These are phyloP conservation scores for Muraenolepis orangiensis DNA, from an alignment of 2,797 vertebrate genomes.

Conservation along the genomic window DNA sequence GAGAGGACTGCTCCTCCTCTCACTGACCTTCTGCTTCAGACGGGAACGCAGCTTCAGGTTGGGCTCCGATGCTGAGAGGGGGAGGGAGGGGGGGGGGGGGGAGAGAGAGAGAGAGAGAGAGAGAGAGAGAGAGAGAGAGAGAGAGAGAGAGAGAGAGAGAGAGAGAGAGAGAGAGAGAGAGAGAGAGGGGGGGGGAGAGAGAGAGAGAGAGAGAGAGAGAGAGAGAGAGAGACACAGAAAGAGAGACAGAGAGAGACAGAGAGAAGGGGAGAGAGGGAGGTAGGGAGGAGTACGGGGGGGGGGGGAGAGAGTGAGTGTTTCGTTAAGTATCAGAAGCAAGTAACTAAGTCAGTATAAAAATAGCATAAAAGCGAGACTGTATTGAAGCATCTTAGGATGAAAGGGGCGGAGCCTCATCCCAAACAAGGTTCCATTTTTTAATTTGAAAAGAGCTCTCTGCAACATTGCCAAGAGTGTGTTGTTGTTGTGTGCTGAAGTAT, in stretches of 20 bases:
- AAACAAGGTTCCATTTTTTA: background rate
- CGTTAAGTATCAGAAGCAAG: no score
- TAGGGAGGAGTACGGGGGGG: background rate
- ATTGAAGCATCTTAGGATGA: background rate
- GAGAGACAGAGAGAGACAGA: background rate
- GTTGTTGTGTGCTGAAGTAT: no score
- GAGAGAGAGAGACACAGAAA: background rate
- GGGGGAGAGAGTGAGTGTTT: no score
- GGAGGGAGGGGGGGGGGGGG: background rate
- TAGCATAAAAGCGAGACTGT: background rate
- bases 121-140: background rate
- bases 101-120: background rate
- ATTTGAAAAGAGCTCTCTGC: background rate
- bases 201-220: no score
- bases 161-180: no score
- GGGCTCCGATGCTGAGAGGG: slow-evolving; percentile 85
- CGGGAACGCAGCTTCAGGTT: slow-evolving; percentile 93
- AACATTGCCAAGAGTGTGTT: no score
- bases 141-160: background rate
- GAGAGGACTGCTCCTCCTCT: slow-evolving; percentile 90
- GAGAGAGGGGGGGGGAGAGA: no score
- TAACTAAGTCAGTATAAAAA: no score
- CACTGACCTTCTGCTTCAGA: slow-evolving; percentile 96
- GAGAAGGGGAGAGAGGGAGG: background rate
- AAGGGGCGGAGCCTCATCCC: background rate